A percentile compares a stretch with the other conserved stretches of the same genome.
These are phyloP conservation scores for Nemotelus nigrinus DNA, from an alignment of 2,888 invertebrate species.

Conservation along the genomic window DNA sequence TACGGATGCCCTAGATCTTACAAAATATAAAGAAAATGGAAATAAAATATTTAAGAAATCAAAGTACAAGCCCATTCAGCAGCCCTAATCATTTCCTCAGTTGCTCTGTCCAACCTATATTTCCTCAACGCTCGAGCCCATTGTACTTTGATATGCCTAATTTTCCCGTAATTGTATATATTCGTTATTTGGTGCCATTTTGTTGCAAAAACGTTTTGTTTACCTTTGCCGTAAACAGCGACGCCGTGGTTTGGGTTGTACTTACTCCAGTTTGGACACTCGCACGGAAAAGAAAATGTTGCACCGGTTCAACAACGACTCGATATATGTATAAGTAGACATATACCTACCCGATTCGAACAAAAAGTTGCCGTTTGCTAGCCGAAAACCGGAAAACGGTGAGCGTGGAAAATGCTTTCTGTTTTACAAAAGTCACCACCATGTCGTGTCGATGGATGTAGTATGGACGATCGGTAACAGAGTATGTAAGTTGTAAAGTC, in stretches of 20 bases:
- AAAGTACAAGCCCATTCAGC: no score
- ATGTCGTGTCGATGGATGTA: background rate
- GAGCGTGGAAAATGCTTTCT: conserved; percentile 44
- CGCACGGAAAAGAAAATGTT: conserved; percentile 33
- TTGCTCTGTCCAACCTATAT: background rate
- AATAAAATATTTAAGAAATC: no score
- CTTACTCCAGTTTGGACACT: background rate
- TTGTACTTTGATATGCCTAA: conserved; percentile 41
- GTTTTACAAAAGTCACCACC: conserved; percentile 22
- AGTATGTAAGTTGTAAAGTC: conserved; percentile 29
- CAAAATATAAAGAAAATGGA: no score
- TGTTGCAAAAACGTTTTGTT: conserved; percentile 44
- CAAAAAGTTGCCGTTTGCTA: conserved; percentile 22
- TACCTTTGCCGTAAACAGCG: conserved; percentile 25
- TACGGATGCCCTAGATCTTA: no score
- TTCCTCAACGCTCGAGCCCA: conserved; percentile 31
- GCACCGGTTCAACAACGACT: conserved; percentile 33
- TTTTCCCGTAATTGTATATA: conserved; percentile 37
- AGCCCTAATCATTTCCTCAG: no score
- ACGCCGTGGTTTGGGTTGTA: background rate
- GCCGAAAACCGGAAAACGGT: conserved; percentile 39
- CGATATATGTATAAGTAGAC: background rate
- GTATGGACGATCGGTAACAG: background rate
- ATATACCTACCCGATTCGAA: background rate
- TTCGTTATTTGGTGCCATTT: conserved; percentile 44